Evolutionary conservation across 2,797 vertebrate genomes (phyloP), one percentile per base, ranked within the genome.

Genomic region (Denticeps clupeoides): DNA sequence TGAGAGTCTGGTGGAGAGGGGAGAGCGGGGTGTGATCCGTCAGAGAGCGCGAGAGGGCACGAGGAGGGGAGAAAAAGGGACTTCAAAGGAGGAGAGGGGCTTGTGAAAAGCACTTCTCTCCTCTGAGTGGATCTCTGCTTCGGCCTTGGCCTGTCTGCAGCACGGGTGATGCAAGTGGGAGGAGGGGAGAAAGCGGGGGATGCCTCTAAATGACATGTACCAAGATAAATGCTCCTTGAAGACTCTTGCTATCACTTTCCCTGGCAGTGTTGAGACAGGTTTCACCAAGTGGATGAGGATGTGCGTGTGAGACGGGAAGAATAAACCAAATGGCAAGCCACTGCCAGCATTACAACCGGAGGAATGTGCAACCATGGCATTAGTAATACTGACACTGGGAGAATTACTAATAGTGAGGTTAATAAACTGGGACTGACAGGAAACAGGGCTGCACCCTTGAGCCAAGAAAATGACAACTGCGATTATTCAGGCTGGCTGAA

Each of bases 141-240:
- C 78, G 77, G 81, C 81, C 81, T 82, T 80, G 77, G 77, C 73
- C 75, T 80, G 75, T 74, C 71, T 74, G 73, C n/a, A n/a, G n/a
- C n/a, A n/a, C n/a, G n/a, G n/a, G n/a, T n/a, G 69, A 78, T 76
- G 72, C 70, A 75, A 77, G 71, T 31, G 71, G 68, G 69, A 70
- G 72, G 75, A 81, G 77, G 75, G 74, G 71, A 76, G 68, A 65
- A 68, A 73, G 73, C 68, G 68, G 79, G 69, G 64, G 68, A 65
- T 64, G 47, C 73, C 64, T 74, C 60, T 75, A 72, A 79, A 78
- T 76, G 73, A 75, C 75, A 77, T 76, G 72, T 68, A 60, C 64
- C 66, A 58, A 77, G 73, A 83, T 74, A 82, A 77, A 66, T 80
- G 64, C 68, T 74, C 75, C 74, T 71, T 62, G 70, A 72, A 77